Evolutionary conservation across 1,140 invertebrate species (phyloP).

Genomic region (Scaptomyza montana): DNA sequence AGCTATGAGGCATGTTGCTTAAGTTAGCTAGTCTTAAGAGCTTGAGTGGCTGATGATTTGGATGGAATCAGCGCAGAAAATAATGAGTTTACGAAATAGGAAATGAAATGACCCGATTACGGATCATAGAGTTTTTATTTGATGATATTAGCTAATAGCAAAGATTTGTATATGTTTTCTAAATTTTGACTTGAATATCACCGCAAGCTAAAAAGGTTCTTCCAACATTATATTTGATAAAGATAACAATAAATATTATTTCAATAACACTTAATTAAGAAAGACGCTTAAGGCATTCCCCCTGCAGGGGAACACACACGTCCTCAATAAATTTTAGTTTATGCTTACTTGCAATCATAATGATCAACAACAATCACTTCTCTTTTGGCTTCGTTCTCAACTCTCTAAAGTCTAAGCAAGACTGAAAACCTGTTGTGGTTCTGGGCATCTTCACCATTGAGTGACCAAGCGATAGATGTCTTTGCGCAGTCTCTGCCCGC

Average conservation of each 20-base stretch:
- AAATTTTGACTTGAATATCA: no score
- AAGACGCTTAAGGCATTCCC: not conserved
- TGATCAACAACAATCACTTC: slow-evolving; percentile 13
- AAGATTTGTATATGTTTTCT: no score
- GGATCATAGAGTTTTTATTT: no score
- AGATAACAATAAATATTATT: no score
- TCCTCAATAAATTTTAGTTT: not conserved
- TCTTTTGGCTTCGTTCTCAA: not conserved
- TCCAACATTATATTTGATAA: no score
- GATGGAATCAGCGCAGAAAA: slow-evolving; percentile 17
- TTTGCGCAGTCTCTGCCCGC: not conserved
- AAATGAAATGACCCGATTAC: not conserved
- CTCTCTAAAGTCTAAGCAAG: slow-evolving; percentile 14
- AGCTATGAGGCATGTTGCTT: slow-evolving; percentile 16
- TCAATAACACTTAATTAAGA: no score
- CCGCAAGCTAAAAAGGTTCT: no score
- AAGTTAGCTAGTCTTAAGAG: slow-evolving; percentile 33
- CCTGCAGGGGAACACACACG: not conserved
- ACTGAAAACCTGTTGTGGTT: slow-evolving; percentile 46
- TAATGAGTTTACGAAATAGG: slow-evolving; percentile 13
- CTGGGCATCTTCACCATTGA: slow-evolving; percentile 15
- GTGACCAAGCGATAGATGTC: slow-evolving; percentile 35
- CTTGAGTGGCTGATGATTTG: slow-evolving; percentile 29
- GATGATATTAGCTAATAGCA: no score
- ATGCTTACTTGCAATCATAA: slow-evolving; percentile 14